Percentiles rank a stretch among this genome's conserved stretches.
These are phyloP conservation scores for Sinotaia quadrata DNA, from an alignment of 2,888 invertebrate species.

Conservation along the genomic window DNA sequence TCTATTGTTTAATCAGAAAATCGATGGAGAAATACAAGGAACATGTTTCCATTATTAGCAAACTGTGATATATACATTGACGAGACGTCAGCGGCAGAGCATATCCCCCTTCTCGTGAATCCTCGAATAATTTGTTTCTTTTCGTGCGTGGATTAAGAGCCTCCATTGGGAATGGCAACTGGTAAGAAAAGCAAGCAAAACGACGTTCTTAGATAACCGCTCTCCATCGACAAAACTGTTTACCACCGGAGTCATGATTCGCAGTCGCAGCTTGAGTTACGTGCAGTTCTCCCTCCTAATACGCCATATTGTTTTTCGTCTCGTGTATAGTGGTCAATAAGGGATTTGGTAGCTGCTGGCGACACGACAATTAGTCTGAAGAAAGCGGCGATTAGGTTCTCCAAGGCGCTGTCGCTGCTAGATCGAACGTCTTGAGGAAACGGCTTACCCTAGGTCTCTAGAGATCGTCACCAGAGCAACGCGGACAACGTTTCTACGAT, in stretches of 20 bases:
- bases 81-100: no score
- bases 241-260: background rate
- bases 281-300: background rate
- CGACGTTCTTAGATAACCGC: background rate
- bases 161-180: no score
- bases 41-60: no score
- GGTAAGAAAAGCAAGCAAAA: no score
- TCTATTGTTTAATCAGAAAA: no score
- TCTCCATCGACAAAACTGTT: conserved; percentile 4
- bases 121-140: no score
- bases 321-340: conserved; percentile 1
- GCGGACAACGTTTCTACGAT: background rate
- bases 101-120: no score
- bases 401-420: background rate
- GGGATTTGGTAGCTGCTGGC: background rate
- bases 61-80: no score
- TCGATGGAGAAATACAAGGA: no score
- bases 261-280: background rate
- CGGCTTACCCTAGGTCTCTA: background rate
- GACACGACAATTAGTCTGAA: background rate
- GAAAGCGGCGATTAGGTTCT: conserved; percentile 6
- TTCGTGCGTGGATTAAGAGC: no score
- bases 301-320: conserved; percentile 14
- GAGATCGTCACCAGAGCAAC: background rate
- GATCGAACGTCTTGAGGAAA: background rate